Conservation (phyloP, 2,888 invertebrate species). For the Mythimna ferrago region DNA sequence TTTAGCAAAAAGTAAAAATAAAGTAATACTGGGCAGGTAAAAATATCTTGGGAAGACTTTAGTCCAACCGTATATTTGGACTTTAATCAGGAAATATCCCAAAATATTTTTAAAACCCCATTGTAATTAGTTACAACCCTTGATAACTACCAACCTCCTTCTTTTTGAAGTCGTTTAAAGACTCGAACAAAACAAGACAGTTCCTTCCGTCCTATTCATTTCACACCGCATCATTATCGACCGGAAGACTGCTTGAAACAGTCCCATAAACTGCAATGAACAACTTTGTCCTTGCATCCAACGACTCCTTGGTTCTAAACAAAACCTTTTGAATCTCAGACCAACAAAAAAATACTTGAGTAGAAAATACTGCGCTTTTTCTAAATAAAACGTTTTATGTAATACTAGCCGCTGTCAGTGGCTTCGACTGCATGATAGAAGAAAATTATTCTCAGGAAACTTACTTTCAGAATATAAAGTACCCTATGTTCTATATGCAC, state of each 20-base stretch:
- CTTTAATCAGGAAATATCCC: no score
- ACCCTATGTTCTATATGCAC: no score
- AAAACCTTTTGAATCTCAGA: conserved; percentile 28
- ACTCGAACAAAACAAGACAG: conserved; percentile 29
- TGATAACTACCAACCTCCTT: background rate
- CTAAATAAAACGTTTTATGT: background rate
- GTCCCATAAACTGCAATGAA: conserved; percentile 49
- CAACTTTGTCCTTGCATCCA: conserved; percentile 27
- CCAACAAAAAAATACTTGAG: no score
- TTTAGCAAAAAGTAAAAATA: no score
- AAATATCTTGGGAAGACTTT: no score
- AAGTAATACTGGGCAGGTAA: no score
- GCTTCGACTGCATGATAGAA: background rate
- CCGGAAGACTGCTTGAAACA: conserved; percentile 39
- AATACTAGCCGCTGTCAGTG: background rate
- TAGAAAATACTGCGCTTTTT: conserved; percentile 4
- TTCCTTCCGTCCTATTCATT: conserved; percentile 23
- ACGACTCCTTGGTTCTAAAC: conserved; percentile 14
- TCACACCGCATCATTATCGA: conserved; percentile 29
- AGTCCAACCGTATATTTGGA: no score
- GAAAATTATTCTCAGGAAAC: background rate
- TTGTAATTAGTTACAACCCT: background rate
- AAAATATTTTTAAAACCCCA: no score
- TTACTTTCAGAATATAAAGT: no score
- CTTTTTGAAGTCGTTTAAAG: background rate